Conservation (phyloP, 2,888 invertebrate genomes). For the Caenorhabditis sp. region DNA sequence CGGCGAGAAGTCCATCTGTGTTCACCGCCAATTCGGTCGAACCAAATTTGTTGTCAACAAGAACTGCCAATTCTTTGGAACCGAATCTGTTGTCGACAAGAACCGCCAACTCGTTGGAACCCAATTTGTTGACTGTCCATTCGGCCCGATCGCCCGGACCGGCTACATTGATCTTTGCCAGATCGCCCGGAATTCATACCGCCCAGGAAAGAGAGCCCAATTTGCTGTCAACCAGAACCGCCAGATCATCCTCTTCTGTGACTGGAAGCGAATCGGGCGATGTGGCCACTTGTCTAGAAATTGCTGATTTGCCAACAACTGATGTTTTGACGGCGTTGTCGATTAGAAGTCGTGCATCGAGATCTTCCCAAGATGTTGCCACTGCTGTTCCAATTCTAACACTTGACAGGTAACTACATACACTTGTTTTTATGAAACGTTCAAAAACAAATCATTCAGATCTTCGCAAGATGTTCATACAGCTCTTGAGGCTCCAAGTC, state of each 20-base stretch:
- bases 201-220: slow-evolving; percentile 36
- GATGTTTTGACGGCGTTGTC: neutral
- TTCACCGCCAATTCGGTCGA: slow-evolving; percentile 4
- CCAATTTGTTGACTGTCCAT: slow-evolving; percentile 20
- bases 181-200: slow-evolving; percentile 13
- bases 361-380: slow-evolving; percentile 14
- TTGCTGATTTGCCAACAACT: neutral
- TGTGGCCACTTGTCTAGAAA: neutral
- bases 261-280: neutral
- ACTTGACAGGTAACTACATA: slow-evolving; percentile 1
- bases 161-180: slow-evolving; percentile 6
- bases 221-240: slow-evolving; percentile 26
- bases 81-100: slow-evolving; percentile 23
- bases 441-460: slow-evolving; percentile 11
- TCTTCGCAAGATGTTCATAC: slow-evolving; percentile 36
- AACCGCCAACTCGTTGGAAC: slow-evolving; percentile 33
- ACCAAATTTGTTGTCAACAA: slow-evolving; percentile 10
- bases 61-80: slow-evolving; percentile 21
- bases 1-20: slow-evolving; percentile 15
- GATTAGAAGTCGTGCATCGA: neutral
- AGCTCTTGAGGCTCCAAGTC: slow-evolving; percentile 4
- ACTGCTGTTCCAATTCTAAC: slow-evolving; percentile 19
- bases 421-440: neutral
- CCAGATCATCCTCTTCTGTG: slow-evolving; percentile 12
- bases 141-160: slow-evolving; percentile 12